These are phyloP conservation scores for Agriopis aurantiaria DNA, from an alignment of 2,888 invertebrate genomes.

Conservation along the genomic window DNA sequence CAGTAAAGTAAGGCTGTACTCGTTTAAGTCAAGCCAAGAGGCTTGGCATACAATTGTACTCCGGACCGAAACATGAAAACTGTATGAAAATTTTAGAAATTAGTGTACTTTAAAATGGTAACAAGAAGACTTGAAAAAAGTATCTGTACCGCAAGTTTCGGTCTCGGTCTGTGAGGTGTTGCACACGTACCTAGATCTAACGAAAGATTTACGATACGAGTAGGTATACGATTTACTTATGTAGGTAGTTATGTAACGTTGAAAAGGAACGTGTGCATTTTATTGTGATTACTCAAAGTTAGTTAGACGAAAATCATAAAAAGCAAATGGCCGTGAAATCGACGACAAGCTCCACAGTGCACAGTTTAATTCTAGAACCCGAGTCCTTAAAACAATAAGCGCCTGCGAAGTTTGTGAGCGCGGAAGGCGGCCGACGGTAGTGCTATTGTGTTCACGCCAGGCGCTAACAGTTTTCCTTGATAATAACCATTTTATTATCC, in stretches of 20 bases:
- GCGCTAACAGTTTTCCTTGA: conserved; percentile 59
- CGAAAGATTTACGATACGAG: conserved; percentile 8
- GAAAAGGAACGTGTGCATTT: conserved; percentile 26
- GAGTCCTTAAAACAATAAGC: conserved; percentile 46
- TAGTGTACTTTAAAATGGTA: not conserved
- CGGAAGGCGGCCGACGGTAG: conserved; percentile 52
- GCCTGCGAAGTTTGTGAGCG: conserved; percentile 52
- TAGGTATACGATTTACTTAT: conserved; percentile 1
- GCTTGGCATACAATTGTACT: conserved; percentile 1
- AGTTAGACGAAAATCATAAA: conserved; percentile 47
- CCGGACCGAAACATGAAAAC: conserved; percentile 9
- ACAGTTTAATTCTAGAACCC: conserved; percentile 45
- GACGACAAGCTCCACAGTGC: conserved; percentile 54
- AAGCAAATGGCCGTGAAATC: conserved; percentile 68
- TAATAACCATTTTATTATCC: conserved; percentile 49
- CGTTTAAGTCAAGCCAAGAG: conserved; percentile 14
- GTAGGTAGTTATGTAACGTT: not conserved
- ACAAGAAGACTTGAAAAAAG: not conserved
- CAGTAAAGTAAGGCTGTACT: not conserved
- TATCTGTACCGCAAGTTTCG: not conserved
- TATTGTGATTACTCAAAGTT: conserved; percentile 40
- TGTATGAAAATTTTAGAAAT: not conserved
- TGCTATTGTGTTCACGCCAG: conserved; percentile 62
- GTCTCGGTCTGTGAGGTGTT: not conserved
- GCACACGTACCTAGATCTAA: not conserved